These are phyloP conservation scores for Ceyx cyanopectus DNA, from an alignment of 2,113 vertebrate species.

Conservation along the genomic window DNA sequence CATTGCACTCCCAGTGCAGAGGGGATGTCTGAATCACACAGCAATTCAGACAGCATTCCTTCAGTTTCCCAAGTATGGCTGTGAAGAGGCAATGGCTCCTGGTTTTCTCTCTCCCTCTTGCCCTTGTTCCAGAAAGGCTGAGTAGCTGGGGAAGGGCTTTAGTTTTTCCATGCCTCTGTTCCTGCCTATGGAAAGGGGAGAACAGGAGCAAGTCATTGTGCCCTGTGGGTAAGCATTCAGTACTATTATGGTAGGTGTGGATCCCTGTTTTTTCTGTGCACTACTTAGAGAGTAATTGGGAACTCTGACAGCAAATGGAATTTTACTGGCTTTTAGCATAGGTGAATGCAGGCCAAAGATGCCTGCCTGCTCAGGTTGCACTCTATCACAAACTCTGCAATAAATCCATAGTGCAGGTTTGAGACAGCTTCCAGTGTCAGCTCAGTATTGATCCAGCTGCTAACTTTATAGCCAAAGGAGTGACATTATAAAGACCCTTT, in stretches of 20 bases:
- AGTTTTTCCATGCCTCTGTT: not conserved
- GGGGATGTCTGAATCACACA: not conserved
- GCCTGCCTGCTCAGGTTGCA: not conserved
- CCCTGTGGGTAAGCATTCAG: not conserved
- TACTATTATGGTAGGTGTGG: not conserved
- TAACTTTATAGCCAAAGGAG: not conserved
- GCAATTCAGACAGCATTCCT: not conserved
- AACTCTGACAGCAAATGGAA: not conserved
- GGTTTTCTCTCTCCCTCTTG: not conserved
- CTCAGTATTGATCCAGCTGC: constrained; percentile 20
- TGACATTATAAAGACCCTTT: not conserved
- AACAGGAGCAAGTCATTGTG: not conserved
- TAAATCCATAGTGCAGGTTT: constrained; percentile 18
- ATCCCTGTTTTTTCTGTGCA: not conserved
- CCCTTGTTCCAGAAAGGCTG: not conserved
- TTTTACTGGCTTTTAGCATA: not conserved
- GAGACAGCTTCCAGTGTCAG: not conserved
- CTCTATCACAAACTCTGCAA: not conserved
- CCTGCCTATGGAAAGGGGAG: not conserved
- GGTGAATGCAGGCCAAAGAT: not conserved
- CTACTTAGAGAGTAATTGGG: not conserved
- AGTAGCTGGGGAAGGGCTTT: not conserved
- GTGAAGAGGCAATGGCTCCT: not conserved
- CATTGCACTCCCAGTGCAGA: not conserved
- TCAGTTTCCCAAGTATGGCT: not conserved